Conservation (phyloP, 2,113 vertebrate genomes). For the Anthoscopus minutus region DNA sequence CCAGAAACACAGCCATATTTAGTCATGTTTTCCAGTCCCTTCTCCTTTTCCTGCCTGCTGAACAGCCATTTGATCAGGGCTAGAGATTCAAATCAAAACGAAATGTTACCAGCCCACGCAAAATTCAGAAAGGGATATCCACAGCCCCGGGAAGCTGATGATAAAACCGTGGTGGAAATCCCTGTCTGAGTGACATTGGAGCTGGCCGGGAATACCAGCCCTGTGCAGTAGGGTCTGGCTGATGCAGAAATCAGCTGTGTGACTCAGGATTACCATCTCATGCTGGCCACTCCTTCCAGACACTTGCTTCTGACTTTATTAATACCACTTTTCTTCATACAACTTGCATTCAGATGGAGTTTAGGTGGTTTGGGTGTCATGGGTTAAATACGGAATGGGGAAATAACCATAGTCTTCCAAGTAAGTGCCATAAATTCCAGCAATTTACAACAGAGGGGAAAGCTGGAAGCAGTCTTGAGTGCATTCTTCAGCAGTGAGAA, state of each 20-base stretch:
- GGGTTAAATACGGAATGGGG: background rate
- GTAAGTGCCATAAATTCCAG: background rate
- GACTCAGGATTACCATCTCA: background rate
- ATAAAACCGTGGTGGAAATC: background rate
- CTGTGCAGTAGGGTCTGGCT: background rate
- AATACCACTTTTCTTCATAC: background rate
- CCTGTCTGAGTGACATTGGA: background rate
- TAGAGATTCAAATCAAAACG: background rate
- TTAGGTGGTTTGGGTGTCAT: background rate
- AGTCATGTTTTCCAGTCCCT: constrained; percentile 60
- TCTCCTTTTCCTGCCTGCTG: background rate
- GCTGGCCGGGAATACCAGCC: background rate
- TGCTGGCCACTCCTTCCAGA: background rate
- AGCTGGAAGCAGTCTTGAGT: background rate
- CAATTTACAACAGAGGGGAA: background rate
- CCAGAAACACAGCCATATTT: constrained; percentile 57
- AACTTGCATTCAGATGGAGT: background rate
- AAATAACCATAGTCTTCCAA: background rate
- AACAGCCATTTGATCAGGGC: background rate
- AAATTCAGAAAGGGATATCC: background rate
- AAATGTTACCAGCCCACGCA: background rate
- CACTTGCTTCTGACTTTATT: background rate
- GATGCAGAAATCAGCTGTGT: background rate
- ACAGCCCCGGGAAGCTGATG: rapidly evolving
- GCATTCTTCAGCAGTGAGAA: background rate